Evolutionary conservation across 2,797 vertebrate genomes (phyloP).

Genomic region (Argya squamiceps): DNA sequence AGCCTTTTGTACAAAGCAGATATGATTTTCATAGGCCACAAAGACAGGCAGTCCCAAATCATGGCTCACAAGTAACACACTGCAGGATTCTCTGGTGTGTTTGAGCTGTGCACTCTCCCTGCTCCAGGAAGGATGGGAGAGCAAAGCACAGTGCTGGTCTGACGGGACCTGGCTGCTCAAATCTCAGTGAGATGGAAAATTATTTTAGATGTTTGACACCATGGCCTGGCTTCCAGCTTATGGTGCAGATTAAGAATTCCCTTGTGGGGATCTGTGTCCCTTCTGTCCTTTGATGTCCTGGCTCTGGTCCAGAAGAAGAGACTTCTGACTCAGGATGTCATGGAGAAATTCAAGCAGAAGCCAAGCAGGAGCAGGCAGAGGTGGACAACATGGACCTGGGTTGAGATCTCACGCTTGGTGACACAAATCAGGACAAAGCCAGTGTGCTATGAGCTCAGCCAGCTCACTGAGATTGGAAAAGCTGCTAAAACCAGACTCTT

Average conservation of each 20-base stretch:
- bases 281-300: slow-evolving; percentile 74
- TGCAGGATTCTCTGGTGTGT: not conserved
- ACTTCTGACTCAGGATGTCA: slow-evolving; percentile 66
- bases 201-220: not conserved
- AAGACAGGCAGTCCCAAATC: not conserved
- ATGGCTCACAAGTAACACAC: not conserved
- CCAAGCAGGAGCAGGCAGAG: slow-evolving; percentile 79
- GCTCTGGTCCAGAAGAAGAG: slow-evolving; percentile 76
- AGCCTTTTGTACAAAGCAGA: slow-evolving; percentile 18
- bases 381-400: slow-evolving; percentile 69
- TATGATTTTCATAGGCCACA: not conserved
- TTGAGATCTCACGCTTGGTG: not conserved
- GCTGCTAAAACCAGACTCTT: not conserved
- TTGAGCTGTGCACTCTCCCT: not conserved
- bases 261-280: not conserved
- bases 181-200: not conserved
- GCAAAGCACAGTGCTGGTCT: not conserved
- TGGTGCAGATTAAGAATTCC: not conserved
- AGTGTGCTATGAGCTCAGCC: not conserved
- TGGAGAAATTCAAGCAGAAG: slow-evolving; percentile 81
- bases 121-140: rapidly evolving
- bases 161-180: not conserved
- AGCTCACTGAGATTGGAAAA: not conserved
- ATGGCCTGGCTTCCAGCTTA: not conserved
- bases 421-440: not conserved